These are phyloP conservation scores for Hyaena hyaena DNA, from an alignment of 2,113 vertebrate species.

Conservation along the genomic window DNA sequence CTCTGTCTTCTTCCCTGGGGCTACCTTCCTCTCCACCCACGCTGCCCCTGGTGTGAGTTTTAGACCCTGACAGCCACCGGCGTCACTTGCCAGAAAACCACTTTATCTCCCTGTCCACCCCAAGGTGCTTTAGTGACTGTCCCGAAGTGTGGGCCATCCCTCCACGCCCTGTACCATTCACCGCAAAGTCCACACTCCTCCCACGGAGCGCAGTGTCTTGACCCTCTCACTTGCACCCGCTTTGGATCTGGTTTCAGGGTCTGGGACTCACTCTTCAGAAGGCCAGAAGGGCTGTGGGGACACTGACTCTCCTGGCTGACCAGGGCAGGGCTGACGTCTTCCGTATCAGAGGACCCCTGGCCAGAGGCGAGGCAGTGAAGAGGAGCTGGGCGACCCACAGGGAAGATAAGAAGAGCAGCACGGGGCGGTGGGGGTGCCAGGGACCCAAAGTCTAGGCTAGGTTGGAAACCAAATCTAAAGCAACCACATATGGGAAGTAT, in stretches of 20 bases:
- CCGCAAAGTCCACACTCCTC: not conserved
- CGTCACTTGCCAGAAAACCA: not conserved
- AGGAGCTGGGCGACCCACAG: rapidly evolving
- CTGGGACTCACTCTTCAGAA: not conserved
- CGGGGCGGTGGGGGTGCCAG: rapidly evolving
- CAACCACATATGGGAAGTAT: rapidly evolving
- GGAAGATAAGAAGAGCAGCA: rapidly evolving
- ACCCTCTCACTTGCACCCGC: not conserved
- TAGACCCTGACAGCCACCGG: not conserved
- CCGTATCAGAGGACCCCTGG: not conserved
- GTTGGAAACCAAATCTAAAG: not conserved
- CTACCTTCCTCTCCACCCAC: not conserved
- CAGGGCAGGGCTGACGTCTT: not conserved
- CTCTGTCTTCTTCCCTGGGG: not conserved
- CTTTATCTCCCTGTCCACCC: not conserved
- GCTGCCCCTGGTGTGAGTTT: not conserved
- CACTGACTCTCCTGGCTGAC: not conserved
- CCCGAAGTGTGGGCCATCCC: rapidly evolving
- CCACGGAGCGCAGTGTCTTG: too few relatives aligned
- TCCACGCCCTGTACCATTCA: not conserved
- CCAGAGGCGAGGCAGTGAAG: not conserved
- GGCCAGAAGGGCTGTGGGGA: not conserved
- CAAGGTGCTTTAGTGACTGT: not conserved
- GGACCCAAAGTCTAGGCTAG: rapidly evolving
- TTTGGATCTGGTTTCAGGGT: not conserved